Evolutionary conservation across 1,140 invertebrate genomes (phyloP), one percentile per base, ranked within the genome.

Genomic region (Aphidius gifuensis): DNA sequence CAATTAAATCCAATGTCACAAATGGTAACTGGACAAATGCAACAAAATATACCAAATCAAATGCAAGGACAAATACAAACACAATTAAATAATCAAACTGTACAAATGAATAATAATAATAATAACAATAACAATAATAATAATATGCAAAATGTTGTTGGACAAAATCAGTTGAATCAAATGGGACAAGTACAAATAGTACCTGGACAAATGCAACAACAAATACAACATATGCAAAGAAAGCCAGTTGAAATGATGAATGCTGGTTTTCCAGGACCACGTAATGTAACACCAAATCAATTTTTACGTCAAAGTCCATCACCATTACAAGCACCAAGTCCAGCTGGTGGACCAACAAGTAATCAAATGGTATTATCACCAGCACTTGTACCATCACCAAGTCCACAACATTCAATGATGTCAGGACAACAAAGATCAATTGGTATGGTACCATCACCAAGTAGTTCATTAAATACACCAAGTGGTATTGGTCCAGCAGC

Each of bases 401-500:
- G 84, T 65, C 81, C 87, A 39, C 85, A 85, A 61, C 84, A 85
- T 78, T 74, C 83, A 9, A 78, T 83, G 56, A 83, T 84, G 74
- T 79, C 80, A 38, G 79, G 77, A 6, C 75, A 77, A 8, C 79
- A 81, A 64, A 69, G 83, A 60, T 82, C 83, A 42, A 71, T 76
- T 5, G 84, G 82, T 8, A 89, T 92, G 84, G 90, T 87, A 47
- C 88, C 90, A n/a, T 92, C 91, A 58, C 92, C 92, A 3, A 90
- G 88, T 59, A 86, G 87, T 47, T 90, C 90, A 0, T 80, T 93
- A 6, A 92, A 94, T 75, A 94, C 90, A 40, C 92, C 90, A 0
- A 87, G 88, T 40, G 88, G 89, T 40, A 83, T 85, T 3, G 82
- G 82, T 32, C 86, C 87, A 3, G 87, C 85, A 2, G 87, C 89